Evolutionary conservation across 2,113 vertebrate species (phyloP).

Genomic region (Elanus axillaris): DNA sequence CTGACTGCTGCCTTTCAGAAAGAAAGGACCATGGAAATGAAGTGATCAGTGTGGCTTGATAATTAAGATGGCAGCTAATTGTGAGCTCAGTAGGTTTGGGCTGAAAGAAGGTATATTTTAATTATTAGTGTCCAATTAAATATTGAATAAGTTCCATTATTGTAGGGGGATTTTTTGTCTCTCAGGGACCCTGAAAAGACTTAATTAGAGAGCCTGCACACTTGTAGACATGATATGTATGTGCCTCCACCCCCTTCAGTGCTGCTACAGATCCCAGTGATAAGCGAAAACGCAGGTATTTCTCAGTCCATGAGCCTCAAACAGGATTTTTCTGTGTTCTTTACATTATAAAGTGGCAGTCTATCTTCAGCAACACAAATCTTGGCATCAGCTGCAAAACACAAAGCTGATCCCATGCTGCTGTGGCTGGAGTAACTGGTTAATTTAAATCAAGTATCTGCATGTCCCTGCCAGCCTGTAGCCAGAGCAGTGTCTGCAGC

Average conservation of each 20-base stretch:
- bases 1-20: background rate
- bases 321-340: background rate
- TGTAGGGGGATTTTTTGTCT: constrained; percentile 33
- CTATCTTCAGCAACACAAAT: background rate
- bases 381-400: background rate
- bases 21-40: background rate
- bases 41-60: background rate
- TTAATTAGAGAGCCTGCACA: constrained; percentile 46
- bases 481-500: background rate
- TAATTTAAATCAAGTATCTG: background rate
- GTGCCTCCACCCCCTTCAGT: background rate
- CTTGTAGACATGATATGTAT: background rate
- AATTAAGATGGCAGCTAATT: constrained; percentile 27
- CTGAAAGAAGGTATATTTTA: constrained; percentile 54
- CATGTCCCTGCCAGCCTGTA: background rate
- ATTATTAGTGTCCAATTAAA: constrained; percentile 65
- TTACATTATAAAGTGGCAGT: background rate
- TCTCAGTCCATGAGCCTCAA: background rate
- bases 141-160: constrained; percentile 44
- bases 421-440: background rate
- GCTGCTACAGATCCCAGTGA: background rate
- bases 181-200: constrained; percentile 17
- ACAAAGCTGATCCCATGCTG: background rate
- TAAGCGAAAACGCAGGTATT: background rate
- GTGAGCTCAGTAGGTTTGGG: background rate